Evolutionary conservation across 2,888 invertebrate species (phyloP), one percentile per base, ranked within the genome.

Genomic region (Lathronympha strigana): DNA sequence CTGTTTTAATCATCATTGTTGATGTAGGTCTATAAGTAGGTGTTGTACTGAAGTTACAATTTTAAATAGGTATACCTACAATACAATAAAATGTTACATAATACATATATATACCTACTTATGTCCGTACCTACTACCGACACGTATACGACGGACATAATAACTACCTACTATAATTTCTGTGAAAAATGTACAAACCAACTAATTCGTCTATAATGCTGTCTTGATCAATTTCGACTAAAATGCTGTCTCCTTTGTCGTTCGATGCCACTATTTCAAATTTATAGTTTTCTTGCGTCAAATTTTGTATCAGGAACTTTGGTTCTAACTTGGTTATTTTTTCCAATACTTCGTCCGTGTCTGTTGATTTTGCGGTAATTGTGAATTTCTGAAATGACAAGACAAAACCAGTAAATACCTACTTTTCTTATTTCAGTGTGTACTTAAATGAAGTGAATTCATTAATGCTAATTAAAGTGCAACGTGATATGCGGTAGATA

Each of bases 321-420:
- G 92, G 90, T 62, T 89, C 90, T 53, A 80, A 72, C 54, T 82
- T 86, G 9, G 80, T 82, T 72, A 90, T 88, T n/a, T 88, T 83
- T n/a, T 86, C 76, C 11, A 85, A 68, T 55, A 82, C 75, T 23
- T 84, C 81, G 1, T 82, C 78, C 0, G 82, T 74, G 19, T 83
- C 79, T 58, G 78, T 69, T 0, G 80, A 76, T 68, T 76, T 76
- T 0, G 86, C 85, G 17, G 75, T 77, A 45, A 91, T 86, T 72
- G 86, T 88, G 72, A 92, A 92, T 81, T 85, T 88, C 92, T 92
- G 80, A 1, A 84, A 85, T 21, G 28, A 28, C 13, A 33, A 33
- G 1, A 3, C 2, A 33, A 33, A 33, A 33, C 13, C 2, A 11
- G 9, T 33, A 33, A 2, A 2, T 4, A 33, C 33, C 11, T 33